phyloP scores from a whole-genome alignment of 2,113 vertebrate species.

The Sprattus sprattus region DNA sequence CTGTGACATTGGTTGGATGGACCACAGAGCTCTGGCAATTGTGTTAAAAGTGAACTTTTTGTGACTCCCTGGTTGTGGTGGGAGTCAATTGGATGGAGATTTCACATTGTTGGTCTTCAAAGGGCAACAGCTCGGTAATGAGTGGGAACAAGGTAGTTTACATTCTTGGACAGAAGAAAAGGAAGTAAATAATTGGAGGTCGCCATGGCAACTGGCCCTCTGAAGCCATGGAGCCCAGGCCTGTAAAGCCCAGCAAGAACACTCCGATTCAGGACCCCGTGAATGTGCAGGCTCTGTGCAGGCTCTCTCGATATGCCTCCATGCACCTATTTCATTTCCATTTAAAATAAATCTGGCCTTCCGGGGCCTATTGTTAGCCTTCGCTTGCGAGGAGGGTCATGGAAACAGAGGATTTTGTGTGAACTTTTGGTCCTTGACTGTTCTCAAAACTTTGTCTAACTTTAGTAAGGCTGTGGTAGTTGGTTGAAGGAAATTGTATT shows the following conservation, averaged over 20 bases:
- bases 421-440: constrained; percentile 25
- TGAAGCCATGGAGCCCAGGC: constrained; percentile 55
- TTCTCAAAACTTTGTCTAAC: constrained; percentile 26
- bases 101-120: constrained; percentile 36
- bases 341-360: constrained; percentile 57
- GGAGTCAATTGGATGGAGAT: constrained; percentile 22
- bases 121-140: constrained; percentile 27
- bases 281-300: constrained; percentile 48
- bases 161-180: constrained; percentile 54
- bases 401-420: constrained; percentile 55
- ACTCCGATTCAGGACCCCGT: constrained; percentile 49
- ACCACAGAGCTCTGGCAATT: not conserved
- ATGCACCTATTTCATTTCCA: constrained; percentile 60
- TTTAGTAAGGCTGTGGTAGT: not conserved
- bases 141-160: constrained; percentile 40
- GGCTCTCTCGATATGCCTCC: constrained; percentile 52
- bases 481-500: too few relatives aligned
- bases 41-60: constrained; percentile 18
- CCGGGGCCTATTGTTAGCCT: constrained; percentile 58
- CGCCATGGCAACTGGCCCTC: constrained; percentile 68
- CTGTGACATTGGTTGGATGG: not conserved
- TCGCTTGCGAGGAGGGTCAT: constrained; percentile 57
- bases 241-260: constrained; percentile 50
- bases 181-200: constrained; percentile 75
- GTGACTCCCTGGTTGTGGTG: constrained; percentile 24